Conservation (phyloP, 2,113 vertebrate species). For the Hypomesus transpacificus region DNA sequence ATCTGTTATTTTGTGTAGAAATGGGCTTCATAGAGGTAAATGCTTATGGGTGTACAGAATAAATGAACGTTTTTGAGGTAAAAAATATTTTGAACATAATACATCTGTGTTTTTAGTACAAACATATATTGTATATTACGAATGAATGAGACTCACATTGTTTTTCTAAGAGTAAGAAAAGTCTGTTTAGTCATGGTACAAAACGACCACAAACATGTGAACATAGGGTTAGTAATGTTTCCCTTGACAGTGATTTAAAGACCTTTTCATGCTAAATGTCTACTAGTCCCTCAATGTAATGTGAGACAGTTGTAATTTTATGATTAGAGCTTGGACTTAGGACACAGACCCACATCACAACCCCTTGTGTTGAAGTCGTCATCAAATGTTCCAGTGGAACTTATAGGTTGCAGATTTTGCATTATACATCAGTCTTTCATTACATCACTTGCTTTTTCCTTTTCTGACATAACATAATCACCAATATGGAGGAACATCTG, state of each 20-base stretch:
- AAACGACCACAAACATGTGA: slow-evolving; percentile 28
- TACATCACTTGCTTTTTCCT: slow-evolving; percentile 26
- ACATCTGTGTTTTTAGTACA: background rate
- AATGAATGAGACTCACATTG: background rate
- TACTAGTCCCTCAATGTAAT: background rate
- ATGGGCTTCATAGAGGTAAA: background rate
- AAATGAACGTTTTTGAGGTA: no score
- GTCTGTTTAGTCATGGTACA: slow-evolving; percentile 37
- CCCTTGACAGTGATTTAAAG: slow-evolving; percentile 39
- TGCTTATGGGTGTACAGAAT: background rate
- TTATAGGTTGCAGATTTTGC: slow-evolving; percentile 31
- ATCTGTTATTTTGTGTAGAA: background rate
- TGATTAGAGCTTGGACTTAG: background rate
- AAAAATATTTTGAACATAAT: no score
- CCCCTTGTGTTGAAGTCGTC: slow-evolving; percentile 32
- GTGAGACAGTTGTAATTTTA: slow-evolving; percentile 4
- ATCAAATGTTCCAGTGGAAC: slow-evolving; percentile 20
- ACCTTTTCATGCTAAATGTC: slow-evolving; percentile 32
- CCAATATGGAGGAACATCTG: background rate
- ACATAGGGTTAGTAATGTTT: background rate
- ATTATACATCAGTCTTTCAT: slow-evolving; percentile 14
- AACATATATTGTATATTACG: background rate
- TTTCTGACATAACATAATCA: slow-evolving; percentile 25
- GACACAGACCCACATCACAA: background rate
- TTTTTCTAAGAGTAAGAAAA: slow-evolving; percentile 26